phyloP scores from a whole-genome alignment of 2,113 vertebrate species.

The Vimba vimba region DNA sequence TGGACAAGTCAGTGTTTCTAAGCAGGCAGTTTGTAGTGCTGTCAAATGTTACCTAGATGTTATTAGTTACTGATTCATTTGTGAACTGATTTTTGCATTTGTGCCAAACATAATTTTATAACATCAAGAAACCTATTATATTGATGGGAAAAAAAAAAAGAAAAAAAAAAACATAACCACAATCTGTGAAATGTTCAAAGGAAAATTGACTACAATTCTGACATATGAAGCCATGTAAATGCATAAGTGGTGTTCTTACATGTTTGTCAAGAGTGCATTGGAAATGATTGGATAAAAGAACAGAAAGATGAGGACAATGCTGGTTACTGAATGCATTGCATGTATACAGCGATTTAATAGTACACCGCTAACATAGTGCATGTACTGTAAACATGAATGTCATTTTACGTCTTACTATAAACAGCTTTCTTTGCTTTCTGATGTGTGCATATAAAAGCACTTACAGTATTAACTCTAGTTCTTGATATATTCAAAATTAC shows the following conservation, averaged over 20 bases:
- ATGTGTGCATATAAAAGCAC: no score
- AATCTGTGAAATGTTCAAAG: background rate
- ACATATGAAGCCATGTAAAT: no score
- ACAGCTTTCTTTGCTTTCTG: no score
- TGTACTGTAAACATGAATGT: background rate
- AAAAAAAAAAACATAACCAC: background rate
- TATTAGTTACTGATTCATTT: background rate
- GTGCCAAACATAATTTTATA: background rate
- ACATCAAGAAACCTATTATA: background rate
- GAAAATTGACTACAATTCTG: background rate
- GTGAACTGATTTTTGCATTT: background rate
- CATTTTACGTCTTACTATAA: no score
- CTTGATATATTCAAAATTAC: background rate
- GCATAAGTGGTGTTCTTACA: no score
- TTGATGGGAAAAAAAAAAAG: background rate
- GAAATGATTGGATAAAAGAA: no score
- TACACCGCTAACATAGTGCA: background rate
- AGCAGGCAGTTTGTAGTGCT: constrained; percentile 2
- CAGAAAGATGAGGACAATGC: no score
- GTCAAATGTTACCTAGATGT: background rate
- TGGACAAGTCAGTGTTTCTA: background rate
- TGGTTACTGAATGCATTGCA: no score
- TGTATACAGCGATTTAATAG: background rate
- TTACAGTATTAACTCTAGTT: no score
- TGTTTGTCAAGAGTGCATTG: no score